Evolutionary conservation across 2,113 vertebrate species (phyloP).

Genomic region (Etia nguti): DNA sequence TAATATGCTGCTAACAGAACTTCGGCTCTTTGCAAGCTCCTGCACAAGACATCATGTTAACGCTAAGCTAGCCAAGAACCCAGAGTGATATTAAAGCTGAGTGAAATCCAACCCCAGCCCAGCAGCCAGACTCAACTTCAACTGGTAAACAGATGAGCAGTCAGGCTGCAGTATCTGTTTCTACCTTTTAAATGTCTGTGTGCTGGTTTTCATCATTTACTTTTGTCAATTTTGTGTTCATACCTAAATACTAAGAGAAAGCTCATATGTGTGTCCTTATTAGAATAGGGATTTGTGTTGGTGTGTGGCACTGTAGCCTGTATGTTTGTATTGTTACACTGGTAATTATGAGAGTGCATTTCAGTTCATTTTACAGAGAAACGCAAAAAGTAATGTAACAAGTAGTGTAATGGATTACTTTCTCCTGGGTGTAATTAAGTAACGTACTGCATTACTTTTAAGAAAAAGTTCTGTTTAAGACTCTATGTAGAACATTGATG

Average conservation of each 20-base stretch:
- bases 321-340: background rate
- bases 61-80: background rate
- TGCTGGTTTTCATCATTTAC: background rate
- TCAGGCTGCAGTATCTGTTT: background rate
- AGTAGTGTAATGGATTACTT: background rate
- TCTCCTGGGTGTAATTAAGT: background rate
- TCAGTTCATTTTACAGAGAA: background rate
- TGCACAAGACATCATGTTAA: background rate
- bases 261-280: background rate
- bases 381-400: background rate
- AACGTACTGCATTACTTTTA: background rate
- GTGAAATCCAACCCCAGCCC: background rate
- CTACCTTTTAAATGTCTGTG: background rate
- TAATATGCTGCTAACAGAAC: background rate
- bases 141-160: background rate
- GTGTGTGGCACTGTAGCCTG: background rate
- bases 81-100: background rate
- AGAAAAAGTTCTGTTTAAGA: background rate
- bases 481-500: background rate
- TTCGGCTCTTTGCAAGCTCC: background rate
- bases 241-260: background rate
- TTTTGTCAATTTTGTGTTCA: background rate
- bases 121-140: accelerated
- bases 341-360: background rate
- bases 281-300: background rate